These are phyloP conservation scores for Oxystoma pomonae DNA, from an alignment of 2,888 invertebrate genomes.

Conservation along the genomic window DNA sequence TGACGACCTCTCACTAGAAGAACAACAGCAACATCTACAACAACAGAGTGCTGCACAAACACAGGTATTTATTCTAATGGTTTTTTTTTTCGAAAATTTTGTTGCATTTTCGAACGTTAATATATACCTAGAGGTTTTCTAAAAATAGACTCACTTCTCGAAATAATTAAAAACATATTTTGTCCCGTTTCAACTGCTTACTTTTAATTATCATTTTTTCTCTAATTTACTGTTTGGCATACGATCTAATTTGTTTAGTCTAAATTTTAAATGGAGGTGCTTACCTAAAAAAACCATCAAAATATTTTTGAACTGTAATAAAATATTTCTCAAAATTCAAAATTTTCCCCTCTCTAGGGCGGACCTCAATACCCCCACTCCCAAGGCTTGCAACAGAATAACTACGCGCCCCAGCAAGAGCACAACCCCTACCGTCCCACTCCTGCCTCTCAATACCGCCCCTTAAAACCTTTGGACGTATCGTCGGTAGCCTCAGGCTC, in stretches of 20 bases:
- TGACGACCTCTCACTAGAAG: constrained; percentile 55
- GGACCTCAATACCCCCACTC: constrained; percentile 21
- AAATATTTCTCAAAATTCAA: background rate
- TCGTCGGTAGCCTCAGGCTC: constrained; percentile 32
- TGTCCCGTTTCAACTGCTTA: too few species aligned
- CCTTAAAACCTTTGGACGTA: constrained; percentile 36
- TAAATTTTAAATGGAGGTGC: too few species aligned
- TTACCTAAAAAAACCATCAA: background rate
- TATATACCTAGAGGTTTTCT: too few species aligned
- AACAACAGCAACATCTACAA: constrained; percentile 48
- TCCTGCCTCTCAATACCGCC: constrained; percentile 27
- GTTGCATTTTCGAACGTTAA: constrained; percentile 13
- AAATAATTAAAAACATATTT: too few species aligned
- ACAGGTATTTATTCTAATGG: constrained; percentile 54
- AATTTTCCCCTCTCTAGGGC: background rate
- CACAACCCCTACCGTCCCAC: constrained; percentile 17
- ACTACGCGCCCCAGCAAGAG: constrained; percentile 24
- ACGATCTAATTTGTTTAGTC: too few species aligned
- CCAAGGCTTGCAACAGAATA: constrained; percentile 28
- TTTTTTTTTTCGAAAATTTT: background rate
- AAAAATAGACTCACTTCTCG: too few species aligned
- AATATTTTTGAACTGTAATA: background rate
- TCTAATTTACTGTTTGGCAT: constrained; percentile 2
- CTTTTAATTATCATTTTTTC: constrained; percentile 1
- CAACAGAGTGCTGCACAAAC: constrained; percentile 53